Evolutionary conservation across 1,140 invertebrate species (phyloP).

Genomic region (Dendrolimus punctatus): DNA sequence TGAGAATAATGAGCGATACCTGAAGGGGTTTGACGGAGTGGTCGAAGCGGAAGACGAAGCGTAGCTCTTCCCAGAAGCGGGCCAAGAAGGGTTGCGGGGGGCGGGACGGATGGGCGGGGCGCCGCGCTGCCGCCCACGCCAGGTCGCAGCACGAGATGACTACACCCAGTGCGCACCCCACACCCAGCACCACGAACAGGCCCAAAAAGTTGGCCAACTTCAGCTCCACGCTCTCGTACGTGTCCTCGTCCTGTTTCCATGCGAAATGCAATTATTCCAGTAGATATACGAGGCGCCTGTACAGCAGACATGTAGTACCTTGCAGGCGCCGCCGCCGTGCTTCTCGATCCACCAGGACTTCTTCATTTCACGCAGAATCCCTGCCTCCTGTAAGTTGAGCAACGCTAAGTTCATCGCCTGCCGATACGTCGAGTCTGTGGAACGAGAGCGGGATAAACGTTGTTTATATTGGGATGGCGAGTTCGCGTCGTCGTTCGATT

Average conservation of each 20-base stretch:
- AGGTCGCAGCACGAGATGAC: constrained; percentile 52
- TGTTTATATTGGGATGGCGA: background rate
- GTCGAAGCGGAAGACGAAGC: constrained; percentile 54
- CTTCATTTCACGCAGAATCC: constrained; percentile 83
- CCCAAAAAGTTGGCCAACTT: constrained; percentile 93
- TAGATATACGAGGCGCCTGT: background rate
- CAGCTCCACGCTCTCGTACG: constrained; percentile 62
- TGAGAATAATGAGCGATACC: constrained; percentile 14
- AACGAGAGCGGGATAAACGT: background rate
- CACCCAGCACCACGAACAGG: constrained; percentile 91
- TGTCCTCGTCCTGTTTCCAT: constrained; percentile 27
- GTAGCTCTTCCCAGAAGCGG: constrained; percentile 40
- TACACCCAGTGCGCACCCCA: constrained; percentile 66
- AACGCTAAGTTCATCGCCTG: constrained; percentile 83
- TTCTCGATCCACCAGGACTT: constrained; percentile 93
- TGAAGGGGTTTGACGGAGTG: constrained; percentile 45
- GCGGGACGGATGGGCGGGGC: constrained; percentile 31
- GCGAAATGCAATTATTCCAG: background rate
- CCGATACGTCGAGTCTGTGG: constrained; percentile 80
- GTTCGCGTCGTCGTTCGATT: background rate
- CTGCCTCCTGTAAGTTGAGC: constrained; percentile 82
- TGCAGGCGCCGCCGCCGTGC: constrained; percentile 81
- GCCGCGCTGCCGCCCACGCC: constrained; percentile 33
- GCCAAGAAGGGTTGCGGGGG: constrained; percentile 17
- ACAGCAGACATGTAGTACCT: constrained; percentile 62